Base-by-base conservation (phyloP, 2,888 invertebrate genomes). In the Helleia helle region DNA sequence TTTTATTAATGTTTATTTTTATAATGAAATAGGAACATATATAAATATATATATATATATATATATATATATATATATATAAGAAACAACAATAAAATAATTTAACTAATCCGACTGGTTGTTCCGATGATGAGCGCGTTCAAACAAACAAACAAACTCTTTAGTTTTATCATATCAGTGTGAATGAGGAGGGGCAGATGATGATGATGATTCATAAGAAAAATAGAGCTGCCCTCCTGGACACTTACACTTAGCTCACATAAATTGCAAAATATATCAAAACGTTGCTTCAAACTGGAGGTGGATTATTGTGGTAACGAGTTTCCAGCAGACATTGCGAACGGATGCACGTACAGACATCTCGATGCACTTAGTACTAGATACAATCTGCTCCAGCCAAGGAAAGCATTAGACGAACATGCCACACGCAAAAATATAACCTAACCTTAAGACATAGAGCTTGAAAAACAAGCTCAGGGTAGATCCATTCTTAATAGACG, bases 261-360 rank as follows among this genome's bases (percentile, higher is more conserved):
- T 62, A 69, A 70, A 71, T 69, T 66, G 67, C 69, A 62, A 74
- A 73, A 71, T 72, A 73, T 72, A 62, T 62, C 67, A 64, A 69
- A 70, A 62, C 57, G 60, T 62, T 68, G 65, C 64, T 64, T 59
- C 62, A 59, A 63, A 55, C 62, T 59, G 58, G 67, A 69, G 70
- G 69, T 75, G 71, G 76, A 79, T 77, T 77, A 81, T 73, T 71
- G 75, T 69, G 68, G 79, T 77, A 77, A 80, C 72, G 71, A 76
- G 77, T 77, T 74, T 77, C 72, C 71, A 73, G 74, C 76, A 72
- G 76, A 72, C 79, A 75, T 75, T 65, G 66, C 65, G 58, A 70
- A 58, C 68, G 71, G 73, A 71, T 73, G 75, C 80, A 77, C 79
- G 77, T 80, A 74, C 64, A 65, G 54, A 72, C 71, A 75, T 74